Evolutionary conservation across 2,113 vertebrate species (phyloP).

Genomic region (Prolemur simus): DNA sequence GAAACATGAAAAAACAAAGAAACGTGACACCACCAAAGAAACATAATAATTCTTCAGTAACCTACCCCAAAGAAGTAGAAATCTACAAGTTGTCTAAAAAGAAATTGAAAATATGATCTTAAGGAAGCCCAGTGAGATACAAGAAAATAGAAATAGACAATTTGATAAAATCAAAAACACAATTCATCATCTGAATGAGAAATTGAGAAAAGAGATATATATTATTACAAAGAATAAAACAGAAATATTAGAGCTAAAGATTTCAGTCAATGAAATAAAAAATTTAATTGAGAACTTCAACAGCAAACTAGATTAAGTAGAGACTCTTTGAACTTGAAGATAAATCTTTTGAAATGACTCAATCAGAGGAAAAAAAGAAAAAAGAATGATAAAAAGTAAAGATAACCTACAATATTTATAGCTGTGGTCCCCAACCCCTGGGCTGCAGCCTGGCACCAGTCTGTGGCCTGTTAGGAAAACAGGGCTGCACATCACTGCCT

Average conservation of each 20-base stretch:
- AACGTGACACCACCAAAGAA: neutral
- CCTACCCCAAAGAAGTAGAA: neutral
- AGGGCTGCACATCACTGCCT: too few relatives aligned
- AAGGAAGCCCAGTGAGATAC: neutral
- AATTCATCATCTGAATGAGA: neutral
- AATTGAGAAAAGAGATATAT: neutral
- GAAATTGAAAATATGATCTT: neutral
- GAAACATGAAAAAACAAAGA: neutral
- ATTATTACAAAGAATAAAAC: neutral
- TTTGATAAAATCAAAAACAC: neutral
- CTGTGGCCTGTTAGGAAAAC: too few relatives aligned
- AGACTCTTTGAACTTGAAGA: neutral
- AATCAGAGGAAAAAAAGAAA: neutral
- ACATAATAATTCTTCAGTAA: neutral
- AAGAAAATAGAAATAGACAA: neutral
- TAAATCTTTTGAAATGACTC: neutral
- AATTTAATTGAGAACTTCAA: neutral
- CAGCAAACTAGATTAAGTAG: neutral
- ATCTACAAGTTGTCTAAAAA: neutral
- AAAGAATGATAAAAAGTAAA: neutral
- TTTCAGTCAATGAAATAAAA: neutral
- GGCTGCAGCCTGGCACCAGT: too few relatives aligned
- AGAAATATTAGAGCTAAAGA: neutral
- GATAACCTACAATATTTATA: neutral
- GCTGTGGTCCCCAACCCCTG: too few relatives aligned